These are phyloP conservation scores for Stegodyphus mimosarum DNA, from an alignment of 1,140 invertebrate species.

Conservation along the genomic window DNA sequence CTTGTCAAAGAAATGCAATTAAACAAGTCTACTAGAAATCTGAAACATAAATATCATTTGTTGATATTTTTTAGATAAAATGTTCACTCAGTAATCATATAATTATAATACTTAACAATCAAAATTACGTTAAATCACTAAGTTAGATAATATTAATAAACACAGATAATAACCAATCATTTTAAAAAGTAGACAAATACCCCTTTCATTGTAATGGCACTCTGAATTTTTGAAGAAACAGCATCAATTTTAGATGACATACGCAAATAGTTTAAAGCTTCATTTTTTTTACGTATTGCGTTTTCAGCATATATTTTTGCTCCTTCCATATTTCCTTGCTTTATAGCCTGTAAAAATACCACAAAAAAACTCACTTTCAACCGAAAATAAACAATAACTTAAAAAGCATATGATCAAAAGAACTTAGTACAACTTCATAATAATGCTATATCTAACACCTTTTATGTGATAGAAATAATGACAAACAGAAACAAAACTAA, in stretches of 20 bases:
- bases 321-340: constrained; percentile 88
- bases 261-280: constrained; percentile 94
- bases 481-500: background rate
- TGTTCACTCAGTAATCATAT: too few species aligned
- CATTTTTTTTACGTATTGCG: constrained; percentile 97
- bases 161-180: too few species aligned
- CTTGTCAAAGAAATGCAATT: too few species aligned
- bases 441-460: background rate
- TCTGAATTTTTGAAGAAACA: constrained; percentile 95
- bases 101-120: too few species aligned
- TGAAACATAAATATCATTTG: too few species aligned
- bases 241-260: constrained; percentile 99
- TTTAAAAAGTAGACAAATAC: constrained; percentile 63
- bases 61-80: too few species aligned
- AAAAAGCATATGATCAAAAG: background rate
- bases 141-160: too few species aligned
- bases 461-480: background rate
- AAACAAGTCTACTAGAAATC: too few species aligned
- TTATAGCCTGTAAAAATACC: constrained; percentile 44
- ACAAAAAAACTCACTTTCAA: background rate
- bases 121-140: too few species aligned
- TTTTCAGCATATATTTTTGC: constrained; percentile 99
- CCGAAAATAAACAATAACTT: background rate
- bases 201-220: constrained; percentile 90
- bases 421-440: background rate